Conservation (phyloP, 2,888 invertebrate species). For the Willowsia nigromaculata region DNA sequence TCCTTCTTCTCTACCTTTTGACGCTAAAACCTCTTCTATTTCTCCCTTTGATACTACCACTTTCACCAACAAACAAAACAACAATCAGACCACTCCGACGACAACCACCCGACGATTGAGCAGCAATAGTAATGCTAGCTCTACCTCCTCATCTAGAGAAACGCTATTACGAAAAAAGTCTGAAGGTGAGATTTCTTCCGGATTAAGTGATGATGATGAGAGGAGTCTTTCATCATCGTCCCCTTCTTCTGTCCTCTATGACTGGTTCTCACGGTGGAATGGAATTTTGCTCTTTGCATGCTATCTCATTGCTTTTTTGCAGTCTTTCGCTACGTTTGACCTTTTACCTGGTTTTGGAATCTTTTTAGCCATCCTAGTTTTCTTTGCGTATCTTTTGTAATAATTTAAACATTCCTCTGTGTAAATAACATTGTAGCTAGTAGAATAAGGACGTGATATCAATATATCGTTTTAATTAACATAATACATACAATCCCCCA, state of each 20-base stretch:
- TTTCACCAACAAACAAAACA: slow-evolving; percentile 50
- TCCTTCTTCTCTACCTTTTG: slow-evolving; percentile 48
- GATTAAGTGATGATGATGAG: slow-evolving; percentile 65
- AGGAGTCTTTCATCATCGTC: slow-evolving; percentile 56
- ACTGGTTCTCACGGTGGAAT: slow-evolving; percentile 77
- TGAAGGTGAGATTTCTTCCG: slow-evolving; percentile 75
- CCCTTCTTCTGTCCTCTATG: slow-evolving; percentile 63
- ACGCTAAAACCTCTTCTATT: slow-evolving; percentile 32
- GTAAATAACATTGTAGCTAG: slow-evolving; percentile 1
- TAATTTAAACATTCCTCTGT: not conserved
- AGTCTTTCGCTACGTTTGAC: slow-evolving; percentile 87
- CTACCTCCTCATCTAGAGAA: slow-evolving; percentile 31
- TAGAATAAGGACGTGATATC: not conserved
- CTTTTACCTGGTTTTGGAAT: slow-evolving; percentile 88
- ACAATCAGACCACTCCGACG: not conserved
- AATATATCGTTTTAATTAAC: not conserved
- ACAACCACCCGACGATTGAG: not conserved
- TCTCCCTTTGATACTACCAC: slow-evolving; percentile 29
- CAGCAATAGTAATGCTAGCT: slow-evolving; percentile 9
- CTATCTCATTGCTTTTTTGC: slow-evolving; percentile 87
- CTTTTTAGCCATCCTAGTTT: slow-evolving; percentile 83
- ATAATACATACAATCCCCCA: not conserved
- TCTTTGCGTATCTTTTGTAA: slow-evolving; percentile 76
- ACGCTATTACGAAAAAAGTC: slow-evolving; percentile 65
- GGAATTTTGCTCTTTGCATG: slow-evolving; percentile 84